These are phyloP conservation scores for Drosophila triauraria DNA, from an alignment of 1,140 invertebrate species.

Conservation along the genomic window DNA sequence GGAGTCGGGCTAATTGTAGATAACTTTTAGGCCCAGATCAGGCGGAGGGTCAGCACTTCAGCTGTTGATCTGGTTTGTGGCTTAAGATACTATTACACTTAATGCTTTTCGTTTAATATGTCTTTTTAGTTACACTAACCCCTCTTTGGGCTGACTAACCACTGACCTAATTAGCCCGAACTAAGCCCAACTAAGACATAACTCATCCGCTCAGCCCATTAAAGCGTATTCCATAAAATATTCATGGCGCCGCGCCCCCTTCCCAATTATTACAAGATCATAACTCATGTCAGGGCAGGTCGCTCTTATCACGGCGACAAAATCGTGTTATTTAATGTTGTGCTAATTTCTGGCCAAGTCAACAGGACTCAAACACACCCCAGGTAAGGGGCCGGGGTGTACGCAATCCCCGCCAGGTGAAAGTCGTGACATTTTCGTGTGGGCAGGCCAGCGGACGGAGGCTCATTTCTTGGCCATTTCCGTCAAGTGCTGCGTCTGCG, in stretches of 20 bases:
- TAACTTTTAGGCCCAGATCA: slow-evolving; percentile 30
- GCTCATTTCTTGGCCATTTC: slow-evolving; percentile 80
- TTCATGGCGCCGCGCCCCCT: slow-evolving; percentile 42
- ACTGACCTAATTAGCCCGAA: slow-evolving; percentile 67
- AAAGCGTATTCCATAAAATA: slow-evolving; percentile 64
- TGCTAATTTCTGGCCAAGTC: slow-evolving; percentile 76
- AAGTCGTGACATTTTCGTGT: slow-evolving; percentile 75
- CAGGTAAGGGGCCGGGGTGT: not conserved
- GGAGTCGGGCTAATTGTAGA: slow-evolving; percentile 55
- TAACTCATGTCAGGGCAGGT: slow-evolving; percentile 71
- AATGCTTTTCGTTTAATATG: not conserved
- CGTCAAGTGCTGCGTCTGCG: slow-evolving; percentile 69
- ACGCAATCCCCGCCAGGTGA: slow-evolving; percentile 48
- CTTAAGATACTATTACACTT: no score
- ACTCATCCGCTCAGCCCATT: slow-evolving; percentile 53
- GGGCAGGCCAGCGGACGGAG: slow-evolving; percentile 30
- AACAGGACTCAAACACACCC: slow-evolving; percentile 46
- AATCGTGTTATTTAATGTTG: slow-evolving; percentile 84
- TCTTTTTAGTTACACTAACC: not conserved
- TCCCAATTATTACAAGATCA: slow-evolving; percentile 60
- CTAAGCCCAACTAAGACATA: slow-evolving; percentile 42
- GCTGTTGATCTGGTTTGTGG: not conserved
- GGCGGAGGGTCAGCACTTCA: no score
- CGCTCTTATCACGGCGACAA: slow-evolving; percentile 64
- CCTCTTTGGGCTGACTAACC: not conserved